Conservation (phyloP, 1,140 invertebrate genomes). For the Agrilus planipennis region DNA sequence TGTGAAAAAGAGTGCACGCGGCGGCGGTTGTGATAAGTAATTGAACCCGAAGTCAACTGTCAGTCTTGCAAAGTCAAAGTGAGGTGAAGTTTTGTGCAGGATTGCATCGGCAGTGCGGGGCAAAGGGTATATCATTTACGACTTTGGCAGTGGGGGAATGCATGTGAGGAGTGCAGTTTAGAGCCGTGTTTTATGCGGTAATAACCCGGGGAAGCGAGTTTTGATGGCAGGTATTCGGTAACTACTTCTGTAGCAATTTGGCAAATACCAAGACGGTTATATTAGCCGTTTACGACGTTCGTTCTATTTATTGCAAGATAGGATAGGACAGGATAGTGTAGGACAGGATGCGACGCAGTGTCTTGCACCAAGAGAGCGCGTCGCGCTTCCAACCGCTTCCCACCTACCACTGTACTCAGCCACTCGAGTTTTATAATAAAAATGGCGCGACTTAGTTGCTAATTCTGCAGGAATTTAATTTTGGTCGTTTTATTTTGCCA, state of each 20-base stretch:
- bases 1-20: background rate
- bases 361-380: too few species aligned
- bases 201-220: slow-evolving; percentile 32
- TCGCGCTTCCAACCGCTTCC: too few species aligned
- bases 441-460: too few species aligned
- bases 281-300: slow-evolving; percentile 18
- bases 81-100: slow-evolving; percentile 22
- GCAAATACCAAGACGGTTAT: slow-evolving; percentile 22
- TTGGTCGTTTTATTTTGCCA: too few species aligned
- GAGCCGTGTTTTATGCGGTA: slow-evolving; percentile 31
- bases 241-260: slow-evolving; percentile 27
- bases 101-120: slow-evolving; percentile 27
- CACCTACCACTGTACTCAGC: too few species aligned
- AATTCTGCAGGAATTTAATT: too few species aligned
- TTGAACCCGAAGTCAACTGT: slow-evolving; percentile 23
- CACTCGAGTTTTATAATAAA: too few species aligned
- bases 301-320: slow-evolving; percentile 7
- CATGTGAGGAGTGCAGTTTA: slow-evolving; percentile 33
- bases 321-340: too few species aligned
- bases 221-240: slow-evolving; percentile 26
- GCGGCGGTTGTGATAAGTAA: too few species aligned
- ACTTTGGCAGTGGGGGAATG: slow-evolving; percentile 30
- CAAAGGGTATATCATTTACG: slow-evolving; percentile 30
- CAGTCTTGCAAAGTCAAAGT: slow-evolving; percentile 26
- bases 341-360: too few species aligned